phyloP scores from a whole-genome alignment of 2,888 invertebrate species.

The Orthosia gothica region DNA sequence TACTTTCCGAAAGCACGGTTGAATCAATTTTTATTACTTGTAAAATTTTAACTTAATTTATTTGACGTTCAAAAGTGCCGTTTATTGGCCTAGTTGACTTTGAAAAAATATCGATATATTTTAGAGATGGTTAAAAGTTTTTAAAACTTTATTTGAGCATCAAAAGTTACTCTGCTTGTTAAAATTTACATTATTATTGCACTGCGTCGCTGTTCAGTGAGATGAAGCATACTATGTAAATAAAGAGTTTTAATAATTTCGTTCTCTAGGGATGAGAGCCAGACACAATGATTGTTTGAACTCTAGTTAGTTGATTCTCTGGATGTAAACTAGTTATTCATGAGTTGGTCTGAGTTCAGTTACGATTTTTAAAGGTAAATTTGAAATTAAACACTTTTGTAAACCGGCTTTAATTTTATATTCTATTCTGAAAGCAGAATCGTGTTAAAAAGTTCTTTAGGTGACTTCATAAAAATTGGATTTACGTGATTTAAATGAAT shows the following conservation, averaged over 20 bases:
- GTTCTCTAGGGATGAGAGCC: not conserved
- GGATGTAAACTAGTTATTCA: constrained; percentile 1
- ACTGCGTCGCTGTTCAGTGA: not conserved
- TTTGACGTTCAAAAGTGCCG: too few species aligned
- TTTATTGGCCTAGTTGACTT: too few species aligned
- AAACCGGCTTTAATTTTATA: not conserved
- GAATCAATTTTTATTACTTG: too few species aligned
- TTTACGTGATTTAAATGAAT: not conserved
- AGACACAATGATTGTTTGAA: constrained; percentile 11
- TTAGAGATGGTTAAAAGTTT: constrained; percentile 26
- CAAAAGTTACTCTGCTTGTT: constrained; percentile 11
- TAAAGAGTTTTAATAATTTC: constrained; percentile 21
- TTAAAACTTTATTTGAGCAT: not conserved
- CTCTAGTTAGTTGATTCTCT: constrained; percentile 2
- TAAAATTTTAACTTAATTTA: too few species aligned
- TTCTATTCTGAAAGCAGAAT: not conserved
- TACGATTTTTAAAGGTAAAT: not conserved
- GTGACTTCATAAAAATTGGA: not conserved
- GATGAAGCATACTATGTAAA: constrained; percentile 8
- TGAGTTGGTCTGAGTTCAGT: not conserved
- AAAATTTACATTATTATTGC: constrained; percentile 47
- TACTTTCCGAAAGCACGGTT: too few species aligned
- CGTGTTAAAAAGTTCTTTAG: not conserved
- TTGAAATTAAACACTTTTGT: not conserved
- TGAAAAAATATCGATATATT: constrained; percentile 5